A percentile compares a stretch with the other conserved stretches of the same genome.
These are phyloP conservation scores for Xanthostigma xanthostigma DNA, from an alignment of 2,888 invertebrate genomes.

Conservation along the genomic window DNA sequence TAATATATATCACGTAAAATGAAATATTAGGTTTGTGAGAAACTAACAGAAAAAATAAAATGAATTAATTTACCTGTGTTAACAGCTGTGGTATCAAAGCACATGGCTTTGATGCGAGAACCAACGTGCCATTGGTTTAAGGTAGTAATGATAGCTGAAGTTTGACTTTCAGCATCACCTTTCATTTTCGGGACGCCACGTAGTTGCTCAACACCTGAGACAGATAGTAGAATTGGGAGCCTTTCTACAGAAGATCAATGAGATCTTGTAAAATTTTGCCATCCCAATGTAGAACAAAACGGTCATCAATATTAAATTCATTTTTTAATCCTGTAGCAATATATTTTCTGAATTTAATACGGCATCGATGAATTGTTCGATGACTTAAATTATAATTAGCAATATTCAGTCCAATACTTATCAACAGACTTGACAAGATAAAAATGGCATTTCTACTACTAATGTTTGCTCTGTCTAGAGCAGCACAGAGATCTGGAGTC, in stretches of 20 bases:
- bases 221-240: slow-evolving; percentile 4
- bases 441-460: no score
- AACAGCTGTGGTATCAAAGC: slow-evolving; percentile 7
- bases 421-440: no score
- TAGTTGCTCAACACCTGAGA: slow-evolving; percentile 4
- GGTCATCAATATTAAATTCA: slow-evolving; percentile 8
- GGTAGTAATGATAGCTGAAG: slow-evolving; percentile 1
- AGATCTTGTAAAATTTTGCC: slow-evolving; percentile 10
- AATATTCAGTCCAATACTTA: no score
- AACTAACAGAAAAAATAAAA: neutral
- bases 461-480: no score
- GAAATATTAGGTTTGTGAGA: no score
- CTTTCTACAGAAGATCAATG: slow-evolving; percentile 7
- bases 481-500: no score
- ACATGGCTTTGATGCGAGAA: slow-evolving; percentile 3
- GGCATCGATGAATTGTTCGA: slow-evolving; percentile 10
- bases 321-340: slow-evolving; percentile 9
- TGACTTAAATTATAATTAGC: no score
- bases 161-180: slow-evolving; percentile 2
- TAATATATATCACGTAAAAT: no score
- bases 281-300: slow-evolving; percentile 10
- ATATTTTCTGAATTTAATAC: slow-evolving; percentile 7
- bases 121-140: slow-evolving; percentile 4
- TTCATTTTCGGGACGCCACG: slow-evolving; percentile 4
- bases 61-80: slow-evolving; percentile 5